Conservation (phyloP, 2,888 invertebrate genomes). For the Onthophagus sagittarius region DNA sequence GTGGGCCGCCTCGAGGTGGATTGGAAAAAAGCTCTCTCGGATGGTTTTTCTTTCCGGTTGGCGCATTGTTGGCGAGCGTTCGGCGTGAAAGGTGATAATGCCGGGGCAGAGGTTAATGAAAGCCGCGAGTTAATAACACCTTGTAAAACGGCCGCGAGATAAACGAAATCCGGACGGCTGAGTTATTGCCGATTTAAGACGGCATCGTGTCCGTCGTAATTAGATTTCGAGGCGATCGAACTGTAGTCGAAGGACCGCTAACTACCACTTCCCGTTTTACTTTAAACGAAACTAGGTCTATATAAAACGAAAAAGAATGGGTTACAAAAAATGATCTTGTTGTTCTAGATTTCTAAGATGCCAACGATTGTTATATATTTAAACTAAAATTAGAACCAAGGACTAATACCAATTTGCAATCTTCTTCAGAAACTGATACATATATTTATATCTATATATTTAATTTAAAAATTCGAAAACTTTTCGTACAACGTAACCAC, state of each 20-base stretch:
- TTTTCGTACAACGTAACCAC: too few relatives aligned
- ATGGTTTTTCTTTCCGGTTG: not conserved
- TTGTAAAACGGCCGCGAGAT: conserved; percentile 2
- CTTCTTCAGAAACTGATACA: too few relatives aligned
- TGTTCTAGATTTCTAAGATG: too few relatives aligned
- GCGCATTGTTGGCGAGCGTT: conserved; percentile 1
- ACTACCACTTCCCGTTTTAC: not conserved
- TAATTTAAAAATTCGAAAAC: too few relatives aligned
- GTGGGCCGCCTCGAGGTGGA: conserved; percentile 27
- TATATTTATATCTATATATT: too few relatives aligned
- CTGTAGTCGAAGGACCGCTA: not conserved
- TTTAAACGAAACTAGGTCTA: not conserved
- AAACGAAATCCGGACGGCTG: not conserved
- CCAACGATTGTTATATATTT: too few relatives aligned
- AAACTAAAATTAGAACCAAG: too few relatives aligned
- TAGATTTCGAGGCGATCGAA: not conserved
- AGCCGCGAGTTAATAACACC: conserved; percentile 36
- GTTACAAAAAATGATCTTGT: too few relatives aligned
- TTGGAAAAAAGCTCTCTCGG: conserved; percentile 8
- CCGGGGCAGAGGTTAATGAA: conserved; percentile 40
- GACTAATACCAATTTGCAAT: too few relatives aligned
- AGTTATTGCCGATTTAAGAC: not conserved
- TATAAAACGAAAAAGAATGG: too few relatives aligned
- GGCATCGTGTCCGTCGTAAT: not conserved
- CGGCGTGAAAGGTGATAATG: conserved; percentile 35